Percentiles rank a stretch among this genome's conserved stretches.
Evolutionary conservation across 2,113 vertebrate species (phyloP).

Genomic region (Raja brachyura): DNA sequence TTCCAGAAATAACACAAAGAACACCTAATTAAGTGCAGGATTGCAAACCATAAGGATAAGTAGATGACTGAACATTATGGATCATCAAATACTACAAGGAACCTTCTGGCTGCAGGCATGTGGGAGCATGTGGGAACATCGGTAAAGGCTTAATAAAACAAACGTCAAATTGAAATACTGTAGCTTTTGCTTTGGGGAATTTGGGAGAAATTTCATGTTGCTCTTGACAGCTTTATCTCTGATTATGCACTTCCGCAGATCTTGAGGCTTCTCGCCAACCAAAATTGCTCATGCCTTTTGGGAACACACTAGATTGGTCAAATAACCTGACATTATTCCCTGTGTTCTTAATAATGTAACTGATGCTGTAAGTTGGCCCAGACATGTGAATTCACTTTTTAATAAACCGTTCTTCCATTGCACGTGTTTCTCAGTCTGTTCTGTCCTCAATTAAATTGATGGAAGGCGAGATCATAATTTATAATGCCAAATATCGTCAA

Average conservation of each 20-base stretch:
- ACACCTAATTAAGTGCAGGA: slow-evolving; percentile 5
- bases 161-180: slow-evolving; percentile 18
- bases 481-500: background rate
- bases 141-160: slow-evolving; percentile 21
- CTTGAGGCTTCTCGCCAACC: background rate
- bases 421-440: background rate
- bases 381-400: background rate
- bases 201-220: background rate
- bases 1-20: background rate
- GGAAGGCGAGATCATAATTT: background rate
- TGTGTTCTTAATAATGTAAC: background rate
- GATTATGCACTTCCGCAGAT: background rate
- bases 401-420: background rate
- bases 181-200: slow-evolving; percentile 18
- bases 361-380: background rate
- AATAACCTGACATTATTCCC: background rate
- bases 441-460: background rate
- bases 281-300: background rate
- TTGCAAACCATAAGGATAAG: slow-evolving; percentile 26
- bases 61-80: slow-evolving; percentile 21
- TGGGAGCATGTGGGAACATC: slow-evolving; percentile 25
- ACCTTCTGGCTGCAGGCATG: background rate
- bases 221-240: background rate
- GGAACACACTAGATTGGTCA: background rate
- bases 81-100: slow-evolving; percentile 20